These are phyloP conservation scores for Chionis minor DNA, from an alignment of 2,113 vertebrate genomes.

Conservation along the genomic window DNA sequence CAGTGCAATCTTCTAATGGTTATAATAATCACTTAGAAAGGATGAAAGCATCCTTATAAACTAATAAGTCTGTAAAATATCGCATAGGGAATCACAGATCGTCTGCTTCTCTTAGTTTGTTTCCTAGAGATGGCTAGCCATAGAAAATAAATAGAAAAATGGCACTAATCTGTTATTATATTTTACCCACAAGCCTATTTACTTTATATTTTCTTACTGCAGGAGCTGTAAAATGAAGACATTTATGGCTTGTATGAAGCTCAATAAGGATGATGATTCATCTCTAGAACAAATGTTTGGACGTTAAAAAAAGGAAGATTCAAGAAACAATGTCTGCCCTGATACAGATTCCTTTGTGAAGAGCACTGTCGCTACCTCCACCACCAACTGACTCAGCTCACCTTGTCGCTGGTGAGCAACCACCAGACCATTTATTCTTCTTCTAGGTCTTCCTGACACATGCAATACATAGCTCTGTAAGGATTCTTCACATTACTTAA, in stretches of 20 bases:
- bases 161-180: not conserved
- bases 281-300: constrained; percentile 37
- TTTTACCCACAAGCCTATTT: constrained; percentile 16
- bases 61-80: not conserved
- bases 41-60: not conserved
- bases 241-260: not conserved
- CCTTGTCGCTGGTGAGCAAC: not conserved
- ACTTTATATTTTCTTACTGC: constrained; percentile 31
- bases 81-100: not conserved
- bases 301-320: not conserved
- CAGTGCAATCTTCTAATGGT: not conserved
- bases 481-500: not conserved
- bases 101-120: not conserved
- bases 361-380: not conserved
- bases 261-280: constrained; percentile 47
- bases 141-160: constrained; percentile 14
- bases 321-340: not conserved
- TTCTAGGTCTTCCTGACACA: not conserved
- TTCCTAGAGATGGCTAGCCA: not conserved
- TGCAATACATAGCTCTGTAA: not conserved
- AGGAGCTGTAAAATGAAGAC: constrained; percentile 23
- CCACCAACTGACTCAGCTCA: not conserved
- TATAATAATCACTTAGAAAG: not conserved
- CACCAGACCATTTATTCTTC: not conserved
- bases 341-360: not conserved